Base-by-base conservation (phyloP, 2,888 invertebrate species). In the Oeneis ivallda region DNA sequence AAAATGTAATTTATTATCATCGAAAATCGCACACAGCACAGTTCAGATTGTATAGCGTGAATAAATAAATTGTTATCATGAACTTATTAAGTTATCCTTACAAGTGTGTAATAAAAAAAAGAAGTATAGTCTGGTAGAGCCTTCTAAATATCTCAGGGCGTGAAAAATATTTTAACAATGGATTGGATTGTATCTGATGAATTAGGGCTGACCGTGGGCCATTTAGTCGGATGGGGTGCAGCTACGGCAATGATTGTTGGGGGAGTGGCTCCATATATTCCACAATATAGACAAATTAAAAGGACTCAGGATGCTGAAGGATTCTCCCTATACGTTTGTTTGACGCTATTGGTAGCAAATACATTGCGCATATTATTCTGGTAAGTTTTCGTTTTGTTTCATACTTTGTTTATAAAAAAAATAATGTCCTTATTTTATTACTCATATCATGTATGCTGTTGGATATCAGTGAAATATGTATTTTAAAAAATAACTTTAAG, bases 331-430 rank as follows among this genome's bases (percentile, higher is more conserved):
- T 97, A 98, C 85, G 99, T 99, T 62, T 99, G 99, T 86, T 93
- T 99, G 75, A 96, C 98, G 32, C 94, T 99, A 64, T 93, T 99
- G 58, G 94, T 99, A 80, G 99, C 99, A 69, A 99, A 99, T 86
- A 98, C 98, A 64, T 93, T 99, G 71, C 94, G 99, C 81, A 99
- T 99, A 83, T 93, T 99, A 79, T 99, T 99, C 92, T 99, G 99
- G 99, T 99, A 92, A 92, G 95, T 37, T 62, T 39, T 47, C 60
- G 19, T 64, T 19, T 61, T 17, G 13, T 56, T 39, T 39, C 17
- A 34, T 53, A 15, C 15, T 34, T 32, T n/a, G 9, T 10, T 34
- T 9, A 26, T 26, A 26, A 4, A 26, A 34, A 34, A 53, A 19
- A 52, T 7, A 8, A 39, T 17, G 11, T 15, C 13, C n/a, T 39